Evolutionary conservation across 2,797 vertebrate species (phyloP).

Genomic region (Neosalanx taihuensis): DNA sequence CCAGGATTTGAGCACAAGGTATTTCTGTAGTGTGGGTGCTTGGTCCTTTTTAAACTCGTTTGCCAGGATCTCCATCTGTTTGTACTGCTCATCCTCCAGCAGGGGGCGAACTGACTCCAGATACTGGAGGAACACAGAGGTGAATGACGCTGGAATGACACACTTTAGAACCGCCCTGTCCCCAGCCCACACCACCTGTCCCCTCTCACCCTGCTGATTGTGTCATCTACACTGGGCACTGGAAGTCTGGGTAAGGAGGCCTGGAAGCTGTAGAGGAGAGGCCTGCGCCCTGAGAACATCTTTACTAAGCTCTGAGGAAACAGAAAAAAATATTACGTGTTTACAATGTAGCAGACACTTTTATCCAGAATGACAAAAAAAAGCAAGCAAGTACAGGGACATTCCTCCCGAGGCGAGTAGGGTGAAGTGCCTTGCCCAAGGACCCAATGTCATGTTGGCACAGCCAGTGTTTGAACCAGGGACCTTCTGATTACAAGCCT

Average conservation of each 20-base stretch:
- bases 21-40: constrained; percentile 85
- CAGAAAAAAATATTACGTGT: constrained; percentile 14
- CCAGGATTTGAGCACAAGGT: constrained; percentile 89
- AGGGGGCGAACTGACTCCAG: constrained; percentile 87
- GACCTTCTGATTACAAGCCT: too few species aligned
- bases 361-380: too few species aligned
- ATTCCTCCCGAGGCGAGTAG: too few species aligned
- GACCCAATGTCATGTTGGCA: too few species aligned
- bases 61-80: constrained; percentile 80
- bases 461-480: too few species aligned
- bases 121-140: constrained; percentile 71
- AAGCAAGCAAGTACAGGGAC: too few species aligned
- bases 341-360: too few species aligned
- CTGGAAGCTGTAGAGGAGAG: constrained; percentile 94
- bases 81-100: constrained; percentile 75
- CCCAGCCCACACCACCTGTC: not conserved
- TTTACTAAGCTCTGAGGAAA: constrained; percentile 75
- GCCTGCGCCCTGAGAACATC: constrained; percentile 80
- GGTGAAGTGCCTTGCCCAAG: too few species aligned
- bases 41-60: constrained; percentile 80
- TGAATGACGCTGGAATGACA: constrained; percentile 14
- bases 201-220: constrained; percentile 77
- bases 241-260: constrained; percentile 87
- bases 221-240: constrained; percentile 83
- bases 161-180: not conserved